Evolutionary conservation across 2,113 vertebrate genomes (phyloP), one percentile per base, ranked within the genome.

Genomic region (Pollachius pollachius): DNA sequence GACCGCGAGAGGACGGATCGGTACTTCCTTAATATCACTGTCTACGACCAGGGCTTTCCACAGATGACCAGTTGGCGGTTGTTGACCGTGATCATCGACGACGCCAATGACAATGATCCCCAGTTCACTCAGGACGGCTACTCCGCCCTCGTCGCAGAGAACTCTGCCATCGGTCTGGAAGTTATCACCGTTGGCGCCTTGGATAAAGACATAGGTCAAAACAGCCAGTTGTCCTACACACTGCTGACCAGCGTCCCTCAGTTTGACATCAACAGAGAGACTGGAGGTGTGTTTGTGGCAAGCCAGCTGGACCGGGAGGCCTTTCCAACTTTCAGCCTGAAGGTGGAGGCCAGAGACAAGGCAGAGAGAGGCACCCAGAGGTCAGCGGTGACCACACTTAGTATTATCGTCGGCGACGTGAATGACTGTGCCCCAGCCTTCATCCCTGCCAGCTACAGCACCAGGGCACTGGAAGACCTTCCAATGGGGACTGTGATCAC

Each of bases 341-440:
- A 94, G 88, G 94, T 99, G 25, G 95, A 98, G 84, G 96, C 94
- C 30, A 91, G 93, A 82, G 97, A 99, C 84, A 94, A 92, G 82
- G 94, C 95, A 4, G 95, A 96, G 54, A 91, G 78, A 64, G 94
- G 94, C 72, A 92, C 90, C 70, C 94, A 95, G 60, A 92, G 94
- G 73, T 97, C 93, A 34, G 94, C 96, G 0, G 80, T 95, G 13
- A 93, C 95, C n/a, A 94, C 93, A 18, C 83, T 99, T 13, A 93
- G 84, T 68, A 78, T 99, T 16, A 93, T 93, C 54, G 74, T 99
- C 67, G 94, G 95, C 15, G 97, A 99, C 5, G 91, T 98, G 61
- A 99, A 99, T 57, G 97, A 99, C 79, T 98, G 96, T 59, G 90
- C 96, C 56, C 97, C 97, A 4, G 85, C 89, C 74, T 98, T 99